Percentiles rank a stretch among this genome's conserved stretches.
These are phyloP conservation scores for Lepidonotus clava DNA, from an alignment of 2,888 invertebrate species.

Conservation along the genomic window DNA sequence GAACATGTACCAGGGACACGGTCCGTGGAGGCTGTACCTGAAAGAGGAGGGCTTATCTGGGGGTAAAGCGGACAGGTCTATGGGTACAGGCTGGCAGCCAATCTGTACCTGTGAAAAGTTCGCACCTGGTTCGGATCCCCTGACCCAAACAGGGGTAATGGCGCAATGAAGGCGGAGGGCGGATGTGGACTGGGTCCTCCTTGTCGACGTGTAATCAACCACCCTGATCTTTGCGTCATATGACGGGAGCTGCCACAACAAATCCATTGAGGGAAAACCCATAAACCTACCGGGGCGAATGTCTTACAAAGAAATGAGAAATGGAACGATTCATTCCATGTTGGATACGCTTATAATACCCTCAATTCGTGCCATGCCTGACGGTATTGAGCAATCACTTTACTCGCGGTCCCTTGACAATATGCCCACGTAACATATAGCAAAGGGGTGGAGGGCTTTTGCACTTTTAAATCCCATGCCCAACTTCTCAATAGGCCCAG, in stretches of 20 bases:
- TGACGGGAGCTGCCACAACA: background rate
- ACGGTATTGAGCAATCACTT: background rate
- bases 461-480: no score
- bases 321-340: background rate
- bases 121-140: background rate
- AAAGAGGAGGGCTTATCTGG: no score
- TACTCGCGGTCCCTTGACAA: background rate
- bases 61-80: slow-evolving; percentile 24
- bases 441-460: no score
- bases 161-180: background rate
- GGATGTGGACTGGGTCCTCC: background rate
- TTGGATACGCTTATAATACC: background rate
- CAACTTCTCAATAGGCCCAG: no score
- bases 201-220: background rate
- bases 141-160: background rate
- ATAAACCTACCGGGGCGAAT: background rate
- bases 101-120: slow-evolving; percentile 6
- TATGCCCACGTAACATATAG: no score
- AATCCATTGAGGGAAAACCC: background rate
- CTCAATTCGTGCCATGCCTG: background rate
- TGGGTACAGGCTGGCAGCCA: background rate
- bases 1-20: no score
- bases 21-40: no score
- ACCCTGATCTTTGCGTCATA: background rate
- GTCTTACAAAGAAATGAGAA: background rate